Percentiles rank a stretch among this genome's conserved stretches.
phyloP scores from a whole-genome alignment of 2,797 vertebrate species.

The Onychomys torridus region DNA sequence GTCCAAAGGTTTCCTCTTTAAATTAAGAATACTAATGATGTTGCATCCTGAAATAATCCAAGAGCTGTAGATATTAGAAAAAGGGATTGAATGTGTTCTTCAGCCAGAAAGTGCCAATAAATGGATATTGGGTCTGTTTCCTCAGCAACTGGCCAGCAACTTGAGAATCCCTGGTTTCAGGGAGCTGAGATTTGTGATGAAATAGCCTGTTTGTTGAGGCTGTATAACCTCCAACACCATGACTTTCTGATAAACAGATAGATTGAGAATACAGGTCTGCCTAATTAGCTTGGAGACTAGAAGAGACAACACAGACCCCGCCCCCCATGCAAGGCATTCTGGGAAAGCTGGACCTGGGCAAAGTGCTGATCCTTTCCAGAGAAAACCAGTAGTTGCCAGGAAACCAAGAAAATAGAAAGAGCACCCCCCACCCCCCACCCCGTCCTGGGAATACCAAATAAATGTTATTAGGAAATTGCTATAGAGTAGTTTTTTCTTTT shows the following conservation, averaged over 20 bases:
- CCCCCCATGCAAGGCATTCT: accelerated
- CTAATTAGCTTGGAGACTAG: conserved; percentile 11
- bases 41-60: conserved; percentile 53
- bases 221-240: neutral
- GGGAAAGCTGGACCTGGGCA: neutral
- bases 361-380: neutral
- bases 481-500: neutral
- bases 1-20: conserved; percentile 68
- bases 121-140: neutral
- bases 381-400: neutral
- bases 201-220: conserved; percentile 47
- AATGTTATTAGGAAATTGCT: neutral
- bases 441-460: neutral
- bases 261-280: conserved; percentile 8
- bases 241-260: conserved; percentile 62
- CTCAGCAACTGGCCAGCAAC: neutral
- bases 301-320: neutral
- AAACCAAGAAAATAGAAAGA: conserved; percentile 60
- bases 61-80: conserved; percentile 30
- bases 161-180: neutral
- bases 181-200: neutral
- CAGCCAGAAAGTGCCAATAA: neutral
- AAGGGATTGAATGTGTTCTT: neutral
- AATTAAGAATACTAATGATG: conserved; percentile 67
- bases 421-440: neutral